Evolutionary conservation across 2,797 vertebrate genomes (phyloP), one percentile per base, ranked within the genome.

Genomic region (Anisognathus igniventris): DNA sequence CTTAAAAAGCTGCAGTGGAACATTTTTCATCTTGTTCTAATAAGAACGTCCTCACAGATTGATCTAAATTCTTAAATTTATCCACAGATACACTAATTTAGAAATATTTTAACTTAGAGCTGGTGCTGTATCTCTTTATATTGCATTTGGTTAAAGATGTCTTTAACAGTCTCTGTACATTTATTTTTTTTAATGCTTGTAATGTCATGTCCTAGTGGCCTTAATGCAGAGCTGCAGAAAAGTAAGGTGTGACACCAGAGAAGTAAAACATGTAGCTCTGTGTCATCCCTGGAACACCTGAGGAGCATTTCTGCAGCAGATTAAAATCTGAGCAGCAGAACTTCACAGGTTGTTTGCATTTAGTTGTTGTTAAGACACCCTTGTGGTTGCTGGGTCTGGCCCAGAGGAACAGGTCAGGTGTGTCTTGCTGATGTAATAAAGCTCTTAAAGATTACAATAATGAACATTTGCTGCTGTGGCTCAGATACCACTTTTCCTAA

Each of bases 311-410:
- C 23, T 92, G n/a, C 67, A 47, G 64, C 22, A 57, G 31, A 14
- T 71, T 23, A 71, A 37, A 51, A 60, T 17, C 23, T 33, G n/a
- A 86, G 61, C 54, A 60, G 48, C 58, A 75, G 42, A 66, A 61
- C 12, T 14, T 54, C 39, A 23, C 9, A 16, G 28, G 22, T 25
- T 71, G 17, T 50, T 67, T 60, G 53, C 9, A 6, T 22, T 60
- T 44, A 12, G 4, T 44, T 58, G 16, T 54, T 74, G 2, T 54
- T 25, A 6, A 1, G 9, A 33, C 9, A 44, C 45, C 16, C 14
- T 71, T 0, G 0, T 6, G 3, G 22, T 7, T 91, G 56, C n/a
- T 3, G 7, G 15, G 53, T 25, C 14, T 64, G 64, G 6, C 58
- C n/a, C 37, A 48, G 62, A 35, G 27, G 35, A 70, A 10, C 14